Evolutionary conservation across 2,113 vertebrate genomes (phyloP), one percentile per base, ranked within the genome.

Genomic region (Odocoileus hemionus): DNA sequence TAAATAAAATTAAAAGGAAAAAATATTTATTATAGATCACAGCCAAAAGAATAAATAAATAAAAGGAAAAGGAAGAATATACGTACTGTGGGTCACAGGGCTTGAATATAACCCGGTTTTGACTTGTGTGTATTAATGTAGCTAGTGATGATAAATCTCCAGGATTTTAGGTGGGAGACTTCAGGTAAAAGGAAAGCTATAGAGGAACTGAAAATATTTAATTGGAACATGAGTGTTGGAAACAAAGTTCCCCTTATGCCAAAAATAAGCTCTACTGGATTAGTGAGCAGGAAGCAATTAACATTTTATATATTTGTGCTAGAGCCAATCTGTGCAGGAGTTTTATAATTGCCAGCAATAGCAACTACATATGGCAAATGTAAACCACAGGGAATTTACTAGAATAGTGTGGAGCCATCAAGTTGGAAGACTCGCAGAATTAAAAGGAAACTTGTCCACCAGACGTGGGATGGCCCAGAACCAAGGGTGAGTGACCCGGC

Each of bases 201-300:
- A n/a, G 52, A 90, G 52, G 6, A 57, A 54, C 9, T 30, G n/a
- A 87, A 94, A 52, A 67, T 74, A 26, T 45, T 87, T 52, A n/a
- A 83, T 84, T 84, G 70, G 61, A 94, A 87, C 36, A 11, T 94
- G 47, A 78, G 47, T 60, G 45, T 26, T 94, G 13, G 30, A 95
- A 94, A 74, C 28, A 74, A 45, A 96, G 13, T 82, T 55, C 30
- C 21, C 25, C 47, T 85, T 58, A 79, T 84, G 92, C 36, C 26
- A 11, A 83, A 91, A 80, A 85, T 79, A 96, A n/a, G 23, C 79
- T 57, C 60, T 36, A 61, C 3, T 10, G 12, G 36, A 14, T 33
- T 55, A 79, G 45, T 21, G 28, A 84, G 10, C 28, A 79, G 39
- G 33, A 67, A 82, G 39, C 70, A 86, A 4, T 80, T 33, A 60